These are phyloP conservation scores for Glyphotaelius pellucidus DNA, from an alignment of 2,888 invertebrate species.

Conservation along the genomic window DNA sequence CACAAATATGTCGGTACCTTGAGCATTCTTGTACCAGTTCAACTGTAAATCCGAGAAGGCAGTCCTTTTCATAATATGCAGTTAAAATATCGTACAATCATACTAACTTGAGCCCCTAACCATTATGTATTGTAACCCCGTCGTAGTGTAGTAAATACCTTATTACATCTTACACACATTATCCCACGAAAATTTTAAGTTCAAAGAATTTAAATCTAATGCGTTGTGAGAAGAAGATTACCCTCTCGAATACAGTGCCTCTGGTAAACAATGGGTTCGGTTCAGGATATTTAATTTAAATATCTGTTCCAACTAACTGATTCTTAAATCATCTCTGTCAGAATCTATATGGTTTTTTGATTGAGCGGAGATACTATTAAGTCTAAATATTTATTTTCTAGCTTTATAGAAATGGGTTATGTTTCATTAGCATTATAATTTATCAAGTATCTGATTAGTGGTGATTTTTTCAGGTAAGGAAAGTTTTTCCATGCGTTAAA, in stretches of 20 bases:
- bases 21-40: neutral
- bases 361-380: neutral
- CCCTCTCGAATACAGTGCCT: neutral
- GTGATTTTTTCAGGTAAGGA: no score
- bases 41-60: neutral
- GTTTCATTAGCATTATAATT: no score
- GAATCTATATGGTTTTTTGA: neutral
- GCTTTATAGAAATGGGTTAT: no score
- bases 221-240: neutral
- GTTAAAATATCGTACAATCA: neutral
- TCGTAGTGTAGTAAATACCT: neutral
- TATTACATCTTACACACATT: neutral
- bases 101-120: neutral
- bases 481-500: no score
- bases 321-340: neutral
- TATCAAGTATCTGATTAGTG: no score
- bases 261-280: neutral
- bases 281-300: neutral
- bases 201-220: neutral
- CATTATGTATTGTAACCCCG: neutral
- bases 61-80: neutral
- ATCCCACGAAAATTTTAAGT: neutral
- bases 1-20: neutral
- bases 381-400: no score
- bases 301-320: neutral